These are phyloP conservation scores for Oenanthe melanoleuca DNA, from an alignment of 2,113 vertebrate species.

Conservation along the genomic window DNA sequence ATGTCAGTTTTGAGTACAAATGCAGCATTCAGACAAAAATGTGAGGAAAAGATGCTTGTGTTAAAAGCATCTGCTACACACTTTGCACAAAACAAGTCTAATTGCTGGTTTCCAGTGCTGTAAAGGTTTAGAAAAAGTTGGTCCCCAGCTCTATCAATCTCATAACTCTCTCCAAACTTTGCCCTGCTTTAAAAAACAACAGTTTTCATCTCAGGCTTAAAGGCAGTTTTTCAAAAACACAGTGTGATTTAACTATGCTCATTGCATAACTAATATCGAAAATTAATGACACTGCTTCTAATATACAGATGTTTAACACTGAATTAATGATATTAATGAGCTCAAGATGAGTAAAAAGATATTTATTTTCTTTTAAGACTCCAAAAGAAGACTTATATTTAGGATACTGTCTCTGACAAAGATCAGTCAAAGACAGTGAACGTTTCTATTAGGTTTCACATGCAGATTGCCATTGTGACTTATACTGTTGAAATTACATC, in stretches of 20 bases:
- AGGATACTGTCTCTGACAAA: neutral
- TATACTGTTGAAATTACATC: conserved; percentile 5
- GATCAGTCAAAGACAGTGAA: neutral
- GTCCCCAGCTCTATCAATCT: neutral
- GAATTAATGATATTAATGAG: neutral
- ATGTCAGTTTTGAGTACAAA: neutral
- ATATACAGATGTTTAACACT: neutral
- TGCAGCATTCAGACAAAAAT: neutral
- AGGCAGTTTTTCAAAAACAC: neutral
- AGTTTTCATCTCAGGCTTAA: neutral
- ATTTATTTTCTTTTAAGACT: conserved; percentile 4
- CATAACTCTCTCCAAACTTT: neutral
- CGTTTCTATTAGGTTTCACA: neutral
- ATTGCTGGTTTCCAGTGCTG: neutral
- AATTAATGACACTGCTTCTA: neutral
- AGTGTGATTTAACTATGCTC: neutral
- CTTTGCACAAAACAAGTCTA: neutral
- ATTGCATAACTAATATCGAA: conserved; percentile 7
- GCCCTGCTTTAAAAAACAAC: neutral
- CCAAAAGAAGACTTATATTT: neutral
- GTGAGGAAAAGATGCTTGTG: neutral
- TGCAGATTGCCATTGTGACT: neutral
- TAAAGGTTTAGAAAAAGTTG: neutral
- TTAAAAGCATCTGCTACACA: neutral
- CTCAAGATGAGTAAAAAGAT: neutral